These are phyloP conservation scores for Salminus brasiliensis DNA, from an alignment of 2,113 vertebrate genomes.

Conservation along the genomic window DNA sequence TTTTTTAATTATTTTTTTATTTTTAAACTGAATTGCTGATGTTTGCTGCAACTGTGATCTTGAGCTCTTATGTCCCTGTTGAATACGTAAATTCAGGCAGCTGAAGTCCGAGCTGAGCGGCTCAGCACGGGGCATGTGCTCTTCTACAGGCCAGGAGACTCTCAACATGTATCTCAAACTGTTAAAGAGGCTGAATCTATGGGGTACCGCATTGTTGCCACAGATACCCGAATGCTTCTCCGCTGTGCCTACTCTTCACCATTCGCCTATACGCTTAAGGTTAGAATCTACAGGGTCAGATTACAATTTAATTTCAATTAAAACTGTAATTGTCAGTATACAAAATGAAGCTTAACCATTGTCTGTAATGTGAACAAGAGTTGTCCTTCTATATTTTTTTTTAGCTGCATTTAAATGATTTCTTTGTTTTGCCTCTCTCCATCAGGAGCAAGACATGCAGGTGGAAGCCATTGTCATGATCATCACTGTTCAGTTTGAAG, in stretches of 20 bases:
- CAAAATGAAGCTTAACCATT: too few species aligned
- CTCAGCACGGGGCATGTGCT: constrained; percentile 37
- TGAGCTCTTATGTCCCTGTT: background rate
- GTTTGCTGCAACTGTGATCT: background rate
- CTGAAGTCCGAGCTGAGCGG: constrained; percentile 23
- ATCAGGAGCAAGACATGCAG: constrained; percentile 52
- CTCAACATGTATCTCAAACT: constrained; percentile 1
- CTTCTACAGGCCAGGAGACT: constrained; percentile 36
- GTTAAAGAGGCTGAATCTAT: constrained; percentile 36
- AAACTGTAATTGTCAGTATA: too few species aligned
- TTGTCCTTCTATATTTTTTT: too few species aligned
- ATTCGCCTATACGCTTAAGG: constrained; percentile 51
- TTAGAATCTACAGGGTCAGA: constrained; percentile 18
- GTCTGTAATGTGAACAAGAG: too few species aligned
- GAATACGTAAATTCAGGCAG: background rate
- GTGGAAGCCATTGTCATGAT: constrained; percentile 56
- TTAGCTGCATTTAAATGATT: background rate
- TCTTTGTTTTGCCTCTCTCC: background rate
- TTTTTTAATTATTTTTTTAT: too few species aligned
- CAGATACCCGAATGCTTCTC: constrained; percentile 44
- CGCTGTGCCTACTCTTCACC: constrained; percentile 57
- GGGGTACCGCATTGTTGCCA: constrained; percentile 51
- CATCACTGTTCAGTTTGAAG: constrained; percentile 47
- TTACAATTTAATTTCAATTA: too few species aligned
- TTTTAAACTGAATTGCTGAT: background rate